These are phyloP conservation scores for Muscicapa striata DNA, from an alignment of 2,797 vertebrate species.

Conservation along the genomic window DNA sequence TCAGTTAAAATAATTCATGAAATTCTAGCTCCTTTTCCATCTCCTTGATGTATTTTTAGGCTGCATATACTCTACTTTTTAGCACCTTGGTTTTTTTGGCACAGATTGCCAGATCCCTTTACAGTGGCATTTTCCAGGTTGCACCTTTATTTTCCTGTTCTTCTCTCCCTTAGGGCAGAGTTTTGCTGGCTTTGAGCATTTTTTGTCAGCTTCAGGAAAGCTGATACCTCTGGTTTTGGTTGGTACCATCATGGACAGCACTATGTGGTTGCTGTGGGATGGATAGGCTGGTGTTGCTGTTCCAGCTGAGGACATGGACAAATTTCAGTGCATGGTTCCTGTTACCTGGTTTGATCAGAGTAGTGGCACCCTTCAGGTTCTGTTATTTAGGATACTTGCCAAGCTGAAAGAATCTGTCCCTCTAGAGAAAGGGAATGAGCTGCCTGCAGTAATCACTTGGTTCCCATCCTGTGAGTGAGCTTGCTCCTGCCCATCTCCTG, in stretches of 20 bases:
- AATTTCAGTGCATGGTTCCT: not conserved
- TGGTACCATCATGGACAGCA: fast-evolving
- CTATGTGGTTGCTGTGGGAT: not conserved
- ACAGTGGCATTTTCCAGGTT: not conserved
- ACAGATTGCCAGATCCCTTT: not conserved
- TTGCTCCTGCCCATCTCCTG: not conserved
- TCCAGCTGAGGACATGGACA: not conserved
- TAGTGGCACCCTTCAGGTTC: not conserved
- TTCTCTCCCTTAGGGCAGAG: not conserved
- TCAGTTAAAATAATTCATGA: not conserved
- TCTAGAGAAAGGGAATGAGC: not conserved
- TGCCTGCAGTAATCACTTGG: not conserved
- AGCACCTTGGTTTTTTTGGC: not conserved
- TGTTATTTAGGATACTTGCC: not conserved
- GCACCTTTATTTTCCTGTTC: not conserved
- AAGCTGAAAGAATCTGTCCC: not conserved
- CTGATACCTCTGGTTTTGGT: not conserved
- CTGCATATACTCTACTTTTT: not conserved
- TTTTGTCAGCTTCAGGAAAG: not conserved
- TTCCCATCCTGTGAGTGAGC: not conserved
- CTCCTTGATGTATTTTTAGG: not conserved
- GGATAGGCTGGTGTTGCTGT: not conserved
- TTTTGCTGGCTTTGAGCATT: not conserved
- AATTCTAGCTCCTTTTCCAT: not conserved
- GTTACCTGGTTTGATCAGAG: not conserved